Base-by-base conservation (phyloP, 2,797 vertebrate species). In the Erpetoichthys calabaricus region DNA sequence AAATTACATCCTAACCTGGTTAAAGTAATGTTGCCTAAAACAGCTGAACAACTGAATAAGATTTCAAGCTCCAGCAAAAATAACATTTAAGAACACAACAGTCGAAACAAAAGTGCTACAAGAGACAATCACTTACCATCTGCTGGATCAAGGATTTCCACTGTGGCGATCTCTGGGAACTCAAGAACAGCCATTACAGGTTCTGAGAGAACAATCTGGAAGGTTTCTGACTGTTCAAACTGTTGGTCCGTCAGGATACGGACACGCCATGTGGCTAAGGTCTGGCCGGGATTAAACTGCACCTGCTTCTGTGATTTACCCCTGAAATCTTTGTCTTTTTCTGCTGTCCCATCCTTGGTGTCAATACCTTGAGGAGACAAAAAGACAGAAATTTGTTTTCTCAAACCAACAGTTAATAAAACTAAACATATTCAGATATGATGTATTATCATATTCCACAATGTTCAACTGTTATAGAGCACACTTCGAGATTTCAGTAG, bases 211-310 rank as follows among this genome's bases (percentile, higher is more conserved):
- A 89, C 60, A 68, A 98, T 83, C 67, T 87, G 89, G 75, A 98
- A 97, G 56, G 80, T 89, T 71, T 98, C 92, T 0, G 86, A 86
- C 59, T 76, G 85, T 65, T 98, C 94, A 1, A 90, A 92, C 60
- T 78, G 77, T 5, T 75, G 84, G 0, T 97, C 94, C 0, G 80
- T 65, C 65, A 94, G 65, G 70, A 97, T 83, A 44, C 73, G 73
- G 3, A 97, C 85, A 53, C 79, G 65, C 94, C 94, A 97, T 0
- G 77, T 82, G 64, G 92, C 93, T 57, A 65, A 75, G 46, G 77
- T 88, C 75, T 97, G 94, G 55, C 94, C 92, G 0, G 92, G 93
- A 76, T 93, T 97, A 75, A 98, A 98, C 75, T 97, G 94, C 61
- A 97, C 89, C 67, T 96, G 94, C 62, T 73, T 90, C 75, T 97